These are phyloP conservation scores for Pycnonotus jocosus DNA, from an alignment of 2,113 vertebrate species.

Conservation along the genomic window DNA sequence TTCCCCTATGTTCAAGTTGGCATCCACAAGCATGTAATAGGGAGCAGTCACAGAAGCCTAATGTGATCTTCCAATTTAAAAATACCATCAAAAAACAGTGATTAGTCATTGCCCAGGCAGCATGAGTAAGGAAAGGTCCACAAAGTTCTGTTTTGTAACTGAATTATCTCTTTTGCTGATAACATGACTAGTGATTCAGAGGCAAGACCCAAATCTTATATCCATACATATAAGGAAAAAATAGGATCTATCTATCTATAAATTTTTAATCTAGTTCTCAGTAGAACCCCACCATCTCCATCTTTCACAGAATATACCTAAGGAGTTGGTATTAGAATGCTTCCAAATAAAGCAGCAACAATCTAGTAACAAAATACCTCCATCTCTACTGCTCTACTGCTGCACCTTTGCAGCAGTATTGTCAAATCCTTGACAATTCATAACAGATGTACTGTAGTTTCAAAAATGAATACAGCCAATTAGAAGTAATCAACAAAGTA, in stretches of 20 bases:
- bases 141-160: neutral
- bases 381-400: neutral
- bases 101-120: conserved; percentile 26
- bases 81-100: neutral
- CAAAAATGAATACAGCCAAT: neutral
- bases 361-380: neutral
- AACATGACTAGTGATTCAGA: conserved; percentile 13
- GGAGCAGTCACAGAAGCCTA: neutral
- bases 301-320: neutral
- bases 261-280: neutral
- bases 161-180: neutral
- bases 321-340: neutral
- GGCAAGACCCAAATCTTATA: neutral
- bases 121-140: conserved; percentile 4
- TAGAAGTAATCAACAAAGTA: neutral
- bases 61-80: conserved; percentile 35
- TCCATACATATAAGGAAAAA: neutral
- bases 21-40: neutral
- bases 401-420: neutral
- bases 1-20: neutral
- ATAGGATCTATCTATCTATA: neutral
- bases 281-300: neutral
- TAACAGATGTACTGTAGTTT: neutral
- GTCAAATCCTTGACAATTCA: neutral
- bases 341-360: neutral